phyloP scores from a whole-genome alignment of 2,797 vertebrate species.

The Microctenopoma steveboyesi region DNA sequence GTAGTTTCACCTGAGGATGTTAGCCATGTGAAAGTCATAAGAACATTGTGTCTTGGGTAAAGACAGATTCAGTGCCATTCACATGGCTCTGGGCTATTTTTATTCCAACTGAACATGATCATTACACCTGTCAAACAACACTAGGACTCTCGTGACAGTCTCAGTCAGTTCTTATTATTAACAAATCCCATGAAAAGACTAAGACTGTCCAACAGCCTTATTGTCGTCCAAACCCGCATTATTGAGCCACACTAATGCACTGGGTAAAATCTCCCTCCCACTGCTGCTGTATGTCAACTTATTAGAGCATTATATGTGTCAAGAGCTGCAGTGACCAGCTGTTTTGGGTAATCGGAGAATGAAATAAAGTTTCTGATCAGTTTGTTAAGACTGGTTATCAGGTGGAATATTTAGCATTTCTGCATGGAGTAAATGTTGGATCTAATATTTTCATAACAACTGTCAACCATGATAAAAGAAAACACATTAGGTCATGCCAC shows the following conservation, averaged over 20 bases:
- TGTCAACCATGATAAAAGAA: too few species aligned
- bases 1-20: constrained; percentile 60
- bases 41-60: constrained; percentile 5
- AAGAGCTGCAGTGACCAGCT: background rate
- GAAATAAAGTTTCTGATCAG: background rate
- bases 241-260: background rate
- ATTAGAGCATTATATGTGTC: background rate
- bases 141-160: background rate
- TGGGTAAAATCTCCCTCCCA: background rate
- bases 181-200: background rate
- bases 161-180: background rate
- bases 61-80: background rate
- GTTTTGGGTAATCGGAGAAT: background rate
- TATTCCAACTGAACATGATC: constrained; percentile 4
- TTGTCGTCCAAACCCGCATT: too few species aligned
- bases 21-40: constrained; percentile 30
- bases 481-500: too few species aligned
- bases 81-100: constrained; percentile 24
- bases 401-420: too few species aligned
- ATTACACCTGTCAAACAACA: constrained; percentile 18
- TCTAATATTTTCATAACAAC: too few species aligned
- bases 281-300: background rate
- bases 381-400: too few species aligned
- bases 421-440: too few species aligned
- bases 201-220: background rate